Evolutionary conservation across 2,797 vertebrate genomes (phyloP).

Genomic region (Anolis apletophallus): DNA sequence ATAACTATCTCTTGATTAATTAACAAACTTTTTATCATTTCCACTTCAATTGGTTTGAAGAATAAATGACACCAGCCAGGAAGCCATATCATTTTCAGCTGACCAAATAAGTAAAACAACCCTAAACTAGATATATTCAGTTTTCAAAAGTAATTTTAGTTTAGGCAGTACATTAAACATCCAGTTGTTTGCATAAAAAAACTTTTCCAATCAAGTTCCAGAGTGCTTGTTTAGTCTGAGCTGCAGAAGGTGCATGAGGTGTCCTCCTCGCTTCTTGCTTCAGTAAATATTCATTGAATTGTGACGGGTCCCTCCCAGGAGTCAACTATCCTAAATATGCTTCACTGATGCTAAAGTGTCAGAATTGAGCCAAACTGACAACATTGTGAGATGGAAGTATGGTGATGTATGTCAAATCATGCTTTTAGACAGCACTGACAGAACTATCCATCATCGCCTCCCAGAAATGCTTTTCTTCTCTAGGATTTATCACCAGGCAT

Average conservation of each 20-base stretch:
- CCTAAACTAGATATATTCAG: constrained; percentile 17
- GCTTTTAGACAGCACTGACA: constrained; percentile 35
- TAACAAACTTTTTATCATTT: background rate
- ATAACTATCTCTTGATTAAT: background rate
- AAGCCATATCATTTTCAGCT: background rate
- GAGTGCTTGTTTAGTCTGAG: background rate
- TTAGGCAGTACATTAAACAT: constrained; percentile 14
- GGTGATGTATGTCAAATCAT: constrained; percentile 45
- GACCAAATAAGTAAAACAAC: background rate
- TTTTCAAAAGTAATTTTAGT: constrained; percentile 6
- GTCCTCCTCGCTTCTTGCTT: background rate
- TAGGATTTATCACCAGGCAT: constrained; percentile 46
- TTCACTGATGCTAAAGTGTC: constrained; percentile 36
- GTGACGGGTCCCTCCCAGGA: constrained; percentile 12
- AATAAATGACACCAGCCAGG: background rate
- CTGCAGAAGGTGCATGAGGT: background rate
- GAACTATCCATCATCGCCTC: constrained; percentile 38
- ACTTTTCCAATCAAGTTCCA: background rate
- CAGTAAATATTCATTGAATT: constrained; percentile 14
- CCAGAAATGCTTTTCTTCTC: constrained; percentile 35
- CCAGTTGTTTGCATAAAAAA: background rate
- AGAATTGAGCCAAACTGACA: constrained; percentile 51
- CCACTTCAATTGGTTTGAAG: background rate
- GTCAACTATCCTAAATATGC: constrained; percentile 15
- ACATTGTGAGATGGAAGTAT: constrained; percentile 15